Conservation (phyloP, 2,797 vertebrate genomes). For the Chelonia mydas region DNA sequence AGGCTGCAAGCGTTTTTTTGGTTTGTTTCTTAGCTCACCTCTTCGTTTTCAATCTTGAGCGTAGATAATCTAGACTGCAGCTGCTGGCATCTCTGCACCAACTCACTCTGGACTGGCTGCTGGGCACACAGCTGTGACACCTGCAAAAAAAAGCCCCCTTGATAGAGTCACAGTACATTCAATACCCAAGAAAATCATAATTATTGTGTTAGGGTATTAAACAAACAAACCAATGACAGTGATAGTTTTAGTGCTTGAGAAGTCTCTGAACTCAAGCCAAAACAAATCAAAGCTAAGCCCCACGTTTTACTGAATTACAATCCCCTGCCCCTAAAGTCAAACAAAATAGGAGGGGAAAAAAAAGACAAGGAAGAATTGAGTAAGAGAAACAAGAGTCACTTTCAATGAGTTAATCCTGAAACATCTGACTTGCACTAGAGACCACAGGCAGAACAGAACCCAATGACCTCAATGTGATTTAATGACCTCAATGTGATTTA, state of each 20-base stretch:
- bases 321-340: accelerated
- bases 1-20: background rate
- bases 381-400: background rate
- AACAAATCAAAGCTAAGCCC: background rate
- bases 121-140: constrained; percentile 93
- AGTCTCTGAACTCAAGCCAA: background rate
- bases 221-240: accelerated
- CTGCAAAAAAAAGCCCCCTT: constrained; percentile 73
- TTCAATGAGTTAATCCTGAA: accelerated
- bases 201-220: accelerated
- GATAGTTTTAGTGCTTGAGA: accelerated
- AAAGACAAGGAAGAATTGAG: background rate
- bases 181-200: accelerated
- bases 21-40: constrained; percentile 81
- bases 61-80: constrained; percentile 94
- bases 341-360: accelerated
- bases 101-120: constrained; percentile 90
- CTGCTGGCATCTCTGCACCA: constrained; percentile 95
- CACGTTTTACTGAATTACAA: background rate
- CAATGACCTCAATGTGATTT: no score
- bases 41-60: constrained; percentile 96
- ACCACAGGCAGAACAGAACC: background rate
- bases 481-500: no score
- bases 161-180: background rate
- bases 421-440: accelerated